Percentiles rank a stretch among this genome's conserved stretches.
Conservation (phyloP, 2,888 invertebrate species). For the Chalcis sispes region DNA sequence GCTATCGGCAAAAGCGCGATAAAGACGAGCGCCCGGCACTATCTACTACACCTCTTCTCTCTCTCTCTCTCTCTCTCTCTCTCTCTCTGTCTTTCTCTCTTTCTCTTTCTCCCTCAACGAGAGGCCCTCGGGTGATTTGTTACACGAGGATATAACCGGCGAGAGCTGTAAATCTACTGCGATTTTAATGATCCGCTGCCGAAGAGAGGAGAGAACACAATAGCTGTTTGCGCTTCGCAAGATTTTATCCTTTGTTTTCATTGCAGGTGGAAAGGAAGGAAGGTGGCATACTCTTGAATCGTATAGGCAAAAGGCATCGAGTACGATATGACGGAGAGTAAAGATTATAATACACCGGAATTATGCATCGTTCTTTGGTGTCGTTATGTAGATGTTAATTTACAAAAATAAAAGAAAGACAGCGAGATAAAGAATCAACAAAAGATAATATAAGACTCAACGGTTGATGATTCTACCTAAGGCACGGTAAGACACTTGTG, state of each 20-base stretch:
- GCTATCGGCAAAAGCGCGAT: constrained; percentile 14
- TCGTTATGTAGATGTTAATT: too few species aligned
- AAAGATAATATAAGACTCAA: constrained; percentile 25
- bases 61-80: too few species aligned
- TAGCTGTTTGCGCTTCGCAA: too few species aligned
- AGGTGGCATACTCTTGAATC: background rate
- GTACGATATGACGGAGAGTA: background rate
- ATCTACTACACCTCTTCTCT: too few species aligned
- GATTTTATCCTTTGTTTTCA: too few species aligned
- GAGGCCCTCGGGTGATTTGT: constrained; percentile 12
- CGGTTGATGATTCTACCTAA: constrained; percentile 61
- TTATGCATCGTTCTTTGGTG: too few species aligned
- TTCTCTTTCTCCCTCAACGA: too few species aligned
- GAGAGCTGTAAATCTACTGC: constrained; percentile 9
- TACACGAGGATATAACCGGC: background rate
- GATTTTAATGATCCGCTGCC: constrained; percentile 21
- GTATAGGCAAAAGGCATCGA: constrained; percentile 15
- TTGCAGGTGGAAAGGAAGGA: constrained; percentile 29
- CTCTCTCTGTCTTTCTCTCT: too few species aligned
- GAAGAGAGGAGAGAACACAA: constrained; percentile 19
- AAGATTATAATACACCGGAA: background rate
- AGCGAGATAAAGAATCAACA: too few species aligned
- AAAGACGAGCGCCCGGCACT: constrained; percentile 26
- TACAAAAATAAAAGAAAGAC: too few species aligned
- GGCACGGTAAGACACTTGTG: constrained; percentile 63